A percentile compares a stretch with the other conserved stretches of the same genome.
Evolutionary conservation across 2,797 vertebrate species (phyloP).

Genomic region (Sus cebifrons): DNA sequence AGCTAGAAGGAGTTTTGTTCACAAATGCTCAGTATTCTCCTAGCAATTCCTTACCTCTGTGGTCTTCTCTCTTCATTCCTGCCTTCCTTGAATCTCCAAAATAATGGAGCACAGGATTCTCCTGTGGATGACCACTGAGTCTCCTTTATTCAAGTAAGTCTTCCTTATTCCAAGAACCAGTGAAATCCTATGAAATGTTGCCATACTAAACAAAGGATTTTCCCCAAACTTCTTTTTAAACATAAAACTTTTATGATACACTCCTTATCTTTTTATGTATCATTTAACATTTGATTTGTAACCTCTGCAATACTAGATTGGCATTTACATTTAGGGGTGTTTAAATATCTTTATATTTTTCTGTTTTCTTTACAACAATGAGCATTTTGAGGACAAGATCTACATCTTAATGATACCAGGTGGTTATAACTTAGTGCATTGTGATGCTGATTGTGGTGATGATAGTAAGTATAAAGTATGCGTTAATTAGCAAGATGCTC

Average conservation of each 20-base stretch:
- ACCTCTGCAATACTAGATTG: neutral
- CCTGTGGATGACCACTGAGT: neutral
- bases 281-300: neutral
- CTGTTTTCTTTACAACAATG: constrained; percentile 30
- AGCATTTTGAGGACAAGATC: neutral
- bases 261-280: neutral
- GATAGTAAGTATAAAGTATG: neutral
- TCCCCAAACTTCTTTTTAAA: neutral
- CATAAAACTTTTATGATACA: neutral
- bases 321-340: neutral
- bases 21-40: neutral
- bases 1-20: neutral
- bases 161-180: neutral
- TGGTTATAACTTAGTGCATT: neutral
- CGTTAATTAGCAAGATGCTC: neutral
- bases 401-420: neutral
- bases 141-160: neutral
- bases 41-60: neutral
- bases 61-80: neutral
- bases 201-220: neutral
- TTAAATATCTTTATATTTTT: neutral
- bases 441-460: neutral
- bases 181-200: neutral
- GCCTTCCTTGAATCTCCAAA: neutral
- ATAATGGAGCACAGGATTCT: neutral